Conservation (phyloP, 2,113 vertebrate species). For the Sylvia atricapilla region DNA sequence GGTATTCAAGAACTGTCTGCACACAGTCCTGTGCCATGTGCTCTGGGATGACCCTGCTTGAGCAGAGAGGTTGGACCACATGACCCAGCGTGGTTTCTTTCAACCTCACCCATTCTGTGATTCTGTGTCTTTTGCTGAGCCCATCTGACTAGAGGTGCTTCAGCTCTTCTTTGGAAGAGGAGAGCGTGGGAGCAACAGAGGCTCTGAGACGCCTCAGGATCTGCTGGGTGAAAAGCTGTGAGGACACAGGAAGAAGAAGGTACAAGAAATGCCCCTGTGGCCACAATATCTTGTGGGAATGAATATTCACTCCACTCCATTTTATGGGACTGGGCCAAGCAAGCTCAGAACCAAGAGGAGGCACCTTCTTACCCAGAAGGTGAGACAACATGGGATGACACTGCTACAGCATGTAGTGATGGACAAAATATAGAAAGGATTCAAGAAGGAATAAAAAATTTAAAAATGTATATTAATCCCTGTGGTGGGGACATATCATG, state of each 20-base stretch:
- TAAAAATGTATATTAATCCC: neutral
- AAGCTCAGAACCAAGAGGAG: neutral
- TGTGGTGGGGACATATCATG: neutral
- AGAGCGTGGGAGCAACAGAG: neutral
- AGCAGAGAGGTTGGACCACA: neutral
- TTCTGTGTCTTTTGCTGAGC: neutral
- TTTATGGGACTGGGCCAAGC: neutral
- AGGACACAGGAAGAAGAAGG: neutral
- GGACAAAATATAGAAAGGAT: neutral
- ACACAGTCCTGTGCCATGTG: neutral
- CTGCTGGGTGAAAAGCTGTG: neutral
- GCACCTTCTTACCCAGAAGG: neutral
- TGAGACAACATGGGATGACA: neutral
- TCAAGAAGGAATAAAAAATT: neutral
- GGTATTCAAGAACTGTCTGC: neutral
- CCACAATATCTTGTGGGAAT: neutral
- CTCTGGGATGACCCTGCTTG: neutral
- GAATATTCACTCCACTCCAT: neutral
- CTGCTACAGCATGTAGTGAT: neutral
- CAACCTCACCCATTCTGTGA: neutral
- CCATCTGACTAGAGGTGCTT: neutral
- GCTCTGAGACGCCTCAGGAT: neutral
- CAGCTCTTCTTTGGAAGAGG: neutral
- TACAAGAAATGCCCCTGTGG: neutral
- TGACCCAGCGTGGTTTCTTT: neutral